phyloP scores from a whole-genome alignment of 2,888 invertebrate genomes.

The Sinohyriopsis cumingii region DNA sequence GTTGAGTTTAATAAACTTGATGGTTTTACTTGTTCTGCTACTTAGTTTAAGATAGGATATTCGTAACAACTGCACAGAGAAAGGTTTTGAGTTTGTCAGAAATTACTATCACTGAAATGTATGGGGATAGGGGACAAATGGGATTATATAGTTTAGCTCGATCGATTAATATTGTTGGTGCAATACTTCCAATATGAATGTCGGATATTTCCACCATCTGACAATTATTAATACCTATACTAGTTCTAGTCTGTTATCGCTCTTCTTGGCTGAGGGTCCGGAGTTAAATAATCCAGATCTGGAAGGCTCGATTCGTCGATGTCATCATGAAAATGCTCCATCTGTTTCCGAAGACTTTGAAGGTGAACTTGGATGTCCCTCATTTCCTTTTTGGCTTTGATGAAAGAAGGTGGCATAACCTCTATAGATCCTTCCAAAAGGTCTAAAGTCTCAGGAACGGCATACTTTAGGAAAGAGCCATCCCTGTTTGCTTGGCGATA shows the following conservation, averaged over 20 bases:
- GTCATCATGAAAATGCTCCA: conserved; percentile 59
- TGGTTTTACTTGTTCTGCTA: no score
- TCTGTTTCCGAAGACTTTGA: conserved; percentile 56
- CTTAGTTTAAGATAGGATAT: no score
- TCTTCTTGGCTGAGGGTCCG: conserved; percentile 29
- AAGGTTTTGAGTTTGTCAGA: no score
- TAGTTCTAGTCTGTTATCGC: conserved; percentile 35
- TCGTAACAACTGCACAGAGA: no score
- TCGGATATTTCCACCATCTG: no score
- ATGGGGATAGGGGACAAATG: no score
- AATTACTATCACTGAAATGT: no score
- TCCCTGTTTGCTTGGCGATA: conserved; percentile 29
- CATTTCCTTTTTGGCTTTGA: conserved; percentile 62
- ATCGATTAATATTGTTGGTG: no score
- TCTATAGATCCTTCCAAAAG: conserved; percentile 44
- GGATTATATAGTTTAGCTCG: no score
- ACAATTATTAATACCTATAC: not conserved
- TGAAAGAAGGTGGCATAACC: conserved; percentile 48
- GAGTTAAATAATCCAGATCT: conserved; percentile 32
- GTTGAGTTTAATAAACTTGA: no score
- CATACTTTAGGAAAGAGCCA: conserved; percentile 21
- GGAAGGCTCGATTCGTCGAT: conserved; percentile 38
- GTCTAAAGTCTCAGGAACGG: conserved; percentile 47
- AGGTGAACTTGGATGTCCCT: conserved; percentile 63
- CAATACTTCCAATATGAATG: no score